Conservation (phyloP, 2,888 invertebrate genomes). For the Catocala sponsa region DNA sequence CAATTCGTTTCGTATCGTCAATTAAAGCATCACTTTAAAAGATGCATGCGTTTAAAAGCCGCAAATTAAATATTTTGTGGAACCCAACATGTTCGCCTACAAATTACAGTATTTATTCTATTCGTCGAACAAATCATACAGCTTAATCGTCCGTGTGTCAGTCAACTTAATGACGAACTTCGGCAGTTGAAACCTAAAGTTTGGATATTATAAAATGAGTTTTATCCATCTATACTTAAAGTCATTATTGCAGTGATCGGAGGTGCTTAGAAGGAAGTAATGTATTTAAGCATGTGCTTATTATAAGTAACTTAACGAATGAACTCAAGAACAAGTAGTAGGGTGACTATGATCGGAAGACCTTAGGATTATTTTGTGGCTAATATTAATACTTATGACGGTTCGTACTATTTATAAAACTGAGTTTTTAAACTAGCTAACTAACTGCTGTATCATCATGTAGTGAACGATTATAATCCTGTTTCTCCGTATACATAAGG, state of each 20-base stretch:
- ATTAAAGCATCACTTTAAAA: neutral
- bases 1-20: too few relatives aligned
- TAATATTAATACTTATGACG: too few relatives aligned
- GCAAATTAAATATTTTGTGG: neutral
- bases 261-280: conserved; percentile 70
- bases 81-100: conserved; percentile 6
- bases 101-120: conserved; percentile 13
- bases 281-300: conserved; percentile 72
- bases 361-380: conserved; percentile 21
- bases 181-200: conserved; percentile 17
- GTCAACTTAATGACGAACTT: conserved; percentile 36
- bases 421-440: too few relatives aligned
- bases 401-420: too few relatives aligned
- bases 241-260: conserved; percentile 45
- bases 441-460: too few relatives aligned
- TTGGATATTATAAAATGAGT: conserved; percentile 42
- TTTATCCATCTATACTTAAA: conserved; percentile 52
- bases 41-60: neutral
- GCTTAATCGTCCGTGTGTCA: conserved; percentile 31
- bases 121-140: conserved; percentile 27
- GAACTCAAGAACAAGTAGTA: conserved; percentile 57
- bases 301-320: conserved; percentile 73
- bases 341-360: conserved; percentile 52
- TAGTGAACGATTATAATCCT: too few relatives aligned
- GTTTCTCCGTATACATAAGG: too few relatives aligned